Evolutionary conservation across 2,113 vertebrate species (phyloP), one percentile per base, ranked within the genome.

Genomic region (Actenoides hombroni): DNA sequence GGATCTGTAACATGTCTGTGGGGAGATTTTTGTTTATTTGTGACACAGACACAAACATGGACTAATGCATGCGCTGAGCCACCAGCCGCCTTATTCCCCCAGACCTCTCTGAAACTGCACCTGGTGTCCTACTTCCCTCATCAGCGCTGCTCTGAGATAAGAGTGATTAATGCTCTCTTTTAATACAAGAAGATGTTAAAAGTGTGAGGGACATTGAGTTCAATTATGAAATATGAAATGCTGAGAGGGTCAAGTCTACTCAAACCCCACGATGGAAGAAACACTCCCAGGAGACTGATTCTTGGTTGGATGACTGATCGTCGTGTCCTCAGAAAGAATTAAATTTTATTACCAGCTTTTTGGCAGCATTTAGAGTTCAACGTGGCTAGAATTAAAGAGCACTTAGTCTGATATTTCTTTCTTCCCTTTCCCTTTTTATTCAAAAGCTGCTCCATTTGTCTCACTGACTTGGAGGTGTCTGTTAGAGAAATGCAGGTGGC

Each of bases 191-290:
- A 91, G 92, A 89, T 94, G 86, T 89, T 94, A 83, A 94, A 97
- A 97, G 74, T 91, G 74, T 37, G 92, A 92, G 88, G 86, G 70
- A 91, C 92, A 89, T 89, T 75, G 83, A 85, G 92, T 94, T 94
- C 94, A 96, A 94, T 97, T 96, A 97, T 91, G 57, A 96, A 95
- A 94, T 95, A 96, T 92, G 81, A 97, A 94, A 93, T 87, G 74
- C 81, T 89, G 95, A 89, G 86, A 94, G 88, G 93, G 96, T 96
- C 95, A 94, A 96, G 86, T 67, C 88, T 94, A 67, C 75, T 92
- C 44, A 69, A 94, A 86, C 59, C 59, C 74, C 25, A 10, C 4
- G 20, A 69, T 78, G 56, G 77, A 94, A 94, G 91, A 89, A 97
- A 94, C n/a, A 19, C 54, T 95, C 94, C 70, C 95, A 80, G 46